Evolutionary conservation across 2,888 invertebrate species (phyloP).

Genomic region (Drosophila histrio): DNA sequence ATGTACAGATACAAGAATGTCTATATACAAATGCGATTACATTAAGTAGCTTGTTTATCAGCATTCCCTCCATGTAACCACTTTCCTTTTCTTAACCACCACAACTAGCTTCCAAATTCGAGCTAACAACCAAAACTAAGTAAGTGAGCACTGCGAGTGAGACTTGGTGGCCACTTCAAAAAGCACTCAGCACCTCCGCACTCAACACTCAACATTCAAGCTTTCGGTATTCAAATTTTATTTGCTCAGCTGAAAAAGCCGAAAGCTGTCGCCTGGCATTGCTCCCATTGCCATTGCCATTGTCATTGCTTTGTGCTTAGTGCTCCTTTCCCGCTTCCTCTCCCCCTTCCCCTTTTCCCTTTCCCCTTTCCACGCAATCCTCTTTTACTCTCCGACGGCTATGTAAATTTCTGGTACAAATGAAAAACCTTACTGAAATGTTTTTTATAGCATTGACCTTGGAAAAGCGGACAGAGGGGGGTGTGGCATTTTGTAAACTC

Average conservation of each 20-base stretch:
- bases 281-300: conserved; percentile 11
- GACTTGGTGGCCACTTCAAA: conserved; percentile 35
- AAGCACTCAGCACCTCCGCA: conserved; percentile 38
- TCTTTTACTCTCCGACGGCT: not conserved
- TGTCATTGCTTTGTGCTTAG: conserved; percentile 19
- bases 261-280: conserved; percentile 20
- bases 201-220: conserved; percentile 11
- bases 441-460: conserved; percentile 22
- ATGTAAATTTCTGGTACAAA: conserved; percentile 8
- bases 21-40: conserved; percentile 68
- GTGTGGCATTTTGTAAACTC: not conserved
- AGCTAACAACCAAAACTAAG: conserved; percentile 27
- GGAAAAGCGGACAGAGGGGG: not conserved
- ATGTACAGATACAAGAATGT: not conserved
- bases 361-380: not conserved
- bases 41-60: conserved; percentile 60
- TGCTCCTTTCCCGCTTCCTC: not conserved
- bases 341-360: not conserved
- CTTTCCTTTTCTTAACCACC: not conserved
- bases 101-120: conserved; percentile 25
- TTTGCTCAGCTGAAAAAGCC: conserved; percentile 36
- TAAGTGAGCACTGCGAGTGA: conserved; percentile 19
- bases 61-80: not conserved
- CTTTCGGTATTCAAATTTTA: conserved; percentile 44
- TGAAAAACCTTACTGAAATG: conserved; percentile 13